Evolutionary conservation across 2,797 vertebrate genomes (phyloP).

Genomic region (Myotis vivesi): DNA sequence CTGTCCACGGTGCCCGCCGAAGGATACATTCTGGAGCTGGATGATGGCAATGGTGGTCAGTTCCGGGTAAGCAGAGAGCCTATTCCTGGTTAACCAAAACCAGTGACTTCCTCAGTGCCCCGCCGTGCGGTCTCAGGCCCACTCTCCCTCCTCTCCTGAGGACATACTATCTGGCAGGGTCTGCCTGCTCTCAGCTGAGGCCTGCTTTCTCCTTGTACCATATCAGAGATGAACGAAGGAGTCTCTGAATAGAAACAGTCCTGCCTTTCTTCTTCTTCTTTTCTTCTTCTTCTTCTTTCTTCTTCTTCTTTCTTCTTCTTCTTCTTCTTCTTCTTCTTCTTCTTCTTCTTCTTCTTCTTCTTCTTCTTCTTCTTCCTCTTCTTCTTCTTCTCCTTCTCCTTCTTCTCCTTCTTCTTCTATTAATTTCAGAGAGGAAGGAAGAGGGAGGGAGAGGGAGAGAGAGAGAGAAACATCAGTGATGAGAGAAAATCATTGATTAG

Average conservation of each 20-base stretch:
- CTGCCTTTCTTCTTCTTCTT: no score
- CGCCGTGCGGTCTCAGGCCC: neutral
- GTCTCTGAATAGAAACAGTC: neutral
- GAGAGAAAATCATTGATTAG: no score
- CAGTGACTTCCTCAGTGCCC: neutral
- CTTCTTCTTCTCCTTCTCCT: no score
- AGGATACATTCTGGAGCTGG: constrained; percentile 97
- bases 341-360: no score
- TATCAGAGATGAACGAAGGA: neutral
- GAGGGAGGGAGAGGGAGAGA: no score
- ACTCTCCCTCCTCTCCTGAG: neutral
- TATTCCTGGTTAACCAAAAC: neutral
- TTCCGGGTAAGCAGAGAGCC: constrained; percentile 90
- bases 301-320: no score
- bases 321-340: no score
- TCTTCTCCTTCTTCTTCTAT: no score
- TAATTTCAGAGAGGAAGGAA: no score
- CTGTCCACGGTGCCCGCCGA: constrained; percentile 96
- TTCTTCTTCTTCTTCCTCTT: no score
- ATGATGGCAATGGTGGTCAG: constrained; percentile 95
- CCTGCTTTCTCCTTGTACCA: neutral
- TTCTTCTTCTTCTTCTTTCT: no score
- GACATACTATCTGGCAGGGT: neutral
- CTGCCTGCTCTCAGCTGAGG: neutral
- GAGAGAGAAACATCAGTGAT: no score